Base-by-base conservation (phyloP, 1,140 invertebrate species). In the Panagrolaimus sp. region DNA sequence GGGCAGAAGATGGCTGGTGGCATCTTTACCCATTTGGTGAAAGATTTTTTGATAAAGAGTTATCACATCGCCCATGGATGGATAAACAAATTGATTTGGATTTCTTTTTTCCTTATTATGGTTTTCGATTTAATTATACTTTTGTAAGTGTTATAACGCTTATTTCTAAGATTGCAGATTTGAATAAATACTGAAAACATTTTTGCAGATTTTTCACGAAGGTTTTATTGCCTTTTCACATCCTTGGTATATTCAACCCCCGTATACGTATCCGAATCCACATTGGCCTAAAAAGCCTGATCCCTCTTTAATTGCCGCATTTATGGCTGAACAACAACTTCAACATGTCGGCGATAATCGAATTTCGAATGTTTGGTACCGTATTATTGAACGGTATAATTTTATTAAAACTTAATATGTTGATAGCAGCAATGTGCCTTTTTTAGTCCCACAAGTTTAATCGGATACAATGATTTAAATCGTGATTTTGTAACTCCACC, bases 61-160 rank as follows among this genome's bases (percentile, higher is more conserved):
- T 74, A 38, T 71, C 69, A 9, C 45, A 71, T 43, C 72, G 72
- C 62, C 69, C 78, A 7, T 72, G 80, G 20, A 74, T 83, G 53
- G 82, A 83, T 63, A 74, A 81, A 51, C 77, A 84, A 42, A 75
- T 75, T 63, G 74, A 75, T 66, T 65, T 83, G 9, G 72, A 73
- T 25, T 95, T 95, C 78, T 91, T 93, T 74, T 83, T 96, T 47
- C 93, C 92, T 0, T 95, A 93, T 85, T 95, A 89, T 79, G 93
- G 92, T 0, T 94, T 94, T 76, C 87, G 91, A 73, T 95, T 90
- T 78, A 94, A 94, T 84, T 96, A 96, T 75, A 93, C 92, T 0
- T 88, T 91, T 84, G 91, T 94, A 81, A 86, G 86, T 85, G 8
- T 13, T 9, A 14, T n/a, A n/a, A n/a, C n/a, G n/a, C n/a, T n/a